Percentiles rank a stretch among this genome's conserved stretches.
Conservation (phyloP, 2,888 invertebrate species). For the Oegoconia quadripuncta region DNA sequence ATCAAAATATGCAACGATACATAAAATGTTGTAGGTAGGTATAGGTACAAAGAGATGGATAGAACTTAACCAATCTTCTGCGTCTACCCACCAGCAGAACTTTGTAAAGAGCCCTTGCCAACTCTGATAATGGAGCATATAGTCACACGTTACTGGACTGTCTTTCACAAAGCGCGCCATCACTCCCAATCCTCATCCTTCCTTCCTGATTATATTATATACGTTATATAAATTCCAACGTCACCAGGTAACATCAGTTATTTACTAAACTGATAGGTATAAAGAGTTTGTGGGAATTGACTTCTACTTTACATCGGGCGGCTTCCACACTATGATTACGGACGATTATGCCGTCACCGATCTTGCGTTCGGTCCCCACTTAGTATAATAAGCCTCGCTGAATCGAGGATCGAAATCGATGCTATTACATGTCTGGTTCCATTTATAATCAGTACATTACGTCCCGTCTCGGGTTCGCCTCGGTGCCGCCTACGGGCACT, state of each 20-base stretch:
- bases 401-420: constrained; percentile 68
- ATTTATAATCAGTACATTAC: constrained; percentile 72
- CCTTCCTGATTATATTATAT: too few species aligned
- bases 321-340: constrained; percentile 59
- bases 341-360: constrained; percentile 73
- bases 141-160: too few species aligned
- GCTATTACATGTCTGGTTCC: constrained; percentile 72
- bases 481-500: constrained; percentile 49
- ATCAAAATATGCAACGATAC: too few species aligned
- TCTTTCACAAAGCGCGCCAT: too few species aligned
- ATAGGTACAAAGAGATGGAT: too few species aligned
- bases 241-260: constrained; percentile 21
- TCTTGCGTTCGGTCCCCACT: constrained; percentile 68
- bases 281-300: constrained; percentile 31
- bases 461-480: constrained; percentile 33
- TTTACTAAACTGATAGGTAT: constrained; percentile 31
- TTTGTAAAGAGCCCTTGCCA: too few species aligned
- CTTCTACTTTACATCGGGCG: constrained; percentile 28
- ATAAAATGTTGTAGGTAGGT: too few species aligned
- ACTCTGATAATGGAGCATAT: too few species aligned
- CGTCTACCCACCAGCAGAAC: too few species aligned
- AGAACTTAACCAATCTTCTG: too few species aligned
- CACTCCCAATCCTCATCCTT: too few species aligned
- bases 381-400: constrained; percentile 76
- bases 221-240: too few species aligned